Base-by-base conservation (phyloP, 2,888 invertebrate genomes). In the Eremobia ochroleuca region DNA sequence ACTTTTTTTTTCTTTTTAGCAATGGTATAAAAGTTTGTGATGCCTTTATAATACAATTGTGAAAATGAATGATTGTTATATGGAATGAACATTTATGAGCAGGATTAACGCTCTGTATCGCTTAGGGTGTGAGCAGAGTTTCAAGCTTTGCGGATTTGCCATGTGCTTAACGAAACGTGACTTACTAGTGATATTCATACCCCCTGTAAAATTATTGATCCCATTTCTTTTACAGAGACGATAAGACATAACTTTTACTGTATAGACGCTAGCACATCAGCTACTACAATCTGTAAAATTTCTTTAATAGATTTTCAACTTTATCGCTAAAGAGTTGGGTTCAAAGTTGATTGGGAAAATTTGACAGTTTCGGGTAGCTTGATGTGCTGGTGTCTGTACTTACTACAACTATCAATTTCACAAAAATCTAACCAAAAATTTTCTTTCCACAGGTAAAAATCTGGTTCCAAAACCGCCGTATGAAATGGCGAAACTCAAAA, bases 401-500 rank as follows among this genome's bases (percentile, higher is more conserved):
- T n/a, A n/a, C n/a, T n/a, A n/a, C n/a, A 55, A 4, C 55, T 55
- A 55, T 2, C 5, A 65, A 72, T 9, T n/a, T 15, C 1, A 15
- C 0, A 11, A 18, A 55, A 58, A 11, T 18, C 6, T 72, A 72
- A 82, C 55, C 21, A 25, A 2, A 0, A 0, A 0, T 59, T 28
- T 40, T 43, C 88, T 73, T 79, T 89, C 80, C 83, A 85, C 95
- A 97, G 97, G 97, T 97, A 72, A 97, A 97, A 95, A 97, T 97
- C 89, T 97, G 97, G 97, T 99, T 99, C 95, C 99, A 99, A 97
- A 99, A 99, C 94, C 98, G 99, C 0, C 98, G 99, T 75, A 99
- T 99, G 99, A 99, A 99, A 95, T 99, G 99, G 99, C 97, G 99
- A 74, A 99, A 99, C 95, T 99, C 99, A 8, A 99, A 99, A 96